Evolutionary conservation across 2,797 vertebrate genomes (phyloP), one percentile per base, ranked within the genome.

Genomic region (Ciconia nigra): DNA sequence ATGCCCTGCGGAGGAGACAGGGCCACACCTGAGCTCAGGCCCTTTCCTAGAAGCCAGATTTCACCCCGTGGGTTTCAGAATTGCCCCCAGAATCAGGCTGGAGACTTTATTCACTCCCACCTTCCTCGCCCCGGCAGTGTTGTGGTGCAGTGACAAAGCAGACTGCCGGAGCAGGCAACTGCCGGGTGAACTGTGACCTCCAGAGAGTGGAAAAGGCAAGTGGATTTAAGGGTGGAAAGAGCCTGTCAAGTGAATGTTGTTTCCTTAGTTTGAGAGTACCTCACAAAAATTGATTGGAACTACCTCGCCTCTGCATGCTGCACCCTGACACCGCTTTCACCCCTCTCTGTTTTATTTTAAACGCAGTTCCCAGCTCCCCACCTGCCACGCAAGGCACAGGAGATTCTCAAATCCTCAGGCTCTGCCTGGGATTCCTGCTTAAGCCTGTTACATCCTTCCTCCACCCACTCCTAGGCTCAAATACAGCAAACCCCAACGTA

Each of bases 1-100:
- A 99, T 0, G 99, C 99, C 98, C 99, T 99, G 95, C 2, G 44
- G 67, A 63, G 44, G 41, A 44, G 62, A 69, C 11, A 28, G 42
- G 11, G 84, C 25, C 61, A 21, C 13, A 5, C 20, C 61, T 61
- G 37, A 67, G 74, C 69, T 35, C 55, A 9, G 14, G 22, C 21
- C 63, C 58, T 21, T 10, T 20, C 41, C 70, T 13, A 24, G 39
- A 22, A 28, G 44, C 11, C 29, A 14, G 35, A 25, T 57, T 28
- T 54, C 37, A 31, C 15, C 28, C 52, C 5, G 0, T 22, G 7
- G 20, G 15, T 29, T 46, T 52, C 49, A 7, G 26, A 13, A 28
- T 9, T 10, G 28, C 6, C 46, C 29, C 65, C 12, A 4, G 46
- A 51, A 13, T 54, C 18, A 13, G 20, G 13, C n/a, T 21, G 46